These are phyloP conservation scores for Pomacea maculata DNA, from an alignment of 1,140 invertebrate genomes.

Conservation along the genomic window DNA sequence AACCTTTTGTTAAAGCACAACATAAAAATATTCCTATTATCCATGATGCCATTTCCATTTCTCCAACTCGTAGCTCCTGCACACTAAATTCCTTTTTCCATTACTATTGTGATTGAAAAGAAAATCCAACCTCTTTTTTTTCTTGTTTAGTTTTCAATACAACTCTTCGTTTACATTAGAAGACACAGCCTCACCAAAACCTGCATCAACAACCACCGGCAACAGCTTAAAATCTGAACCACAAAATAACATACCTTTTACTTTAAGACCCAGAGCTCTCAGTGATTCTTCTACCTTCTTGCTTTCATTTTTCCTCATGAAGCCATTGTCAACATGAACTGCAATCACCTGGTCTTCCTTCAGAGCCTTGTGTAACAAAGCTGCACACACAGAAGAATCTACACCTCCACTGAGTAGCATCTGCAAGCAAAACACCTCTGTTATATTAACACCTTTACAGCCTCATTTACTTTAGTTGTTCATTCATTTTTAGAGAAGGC, in stretches of 20 bases:
- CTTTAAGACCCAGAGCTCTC: slow-evolving; percentile 83
- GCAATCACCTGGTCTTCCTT: slow-evolving; percentile 91
- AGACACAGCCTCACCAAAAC: not conserved
- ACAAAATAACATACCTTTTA: slow-evolving; percentile 71
- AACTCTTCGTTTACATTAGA: not conserved
- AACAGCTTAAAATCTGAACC: not conserved
- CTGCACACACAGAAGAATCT: slow-evolving; percentile 98
- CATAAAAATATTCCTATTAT: too few species aligned
- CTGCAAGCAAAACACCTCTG: slow-evolving; percentile 66
- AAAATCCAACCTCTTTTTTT: not conserved
- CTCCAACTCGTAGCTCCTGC: too few species aligned
- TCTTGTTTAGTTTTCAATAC: not conserved
- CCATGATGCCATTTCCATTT: too few species aligned
- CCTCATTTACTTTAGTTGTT: too few species aligned
- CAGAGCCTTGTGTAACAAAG: slow-evolving; percentile 89
- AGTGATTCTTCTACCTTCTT: slow-evolving; percentile 86
- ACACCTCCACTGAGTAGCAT: slow-evolving; percentile 96
- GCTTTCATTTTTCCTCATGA: slow-evolving; percentile 97
- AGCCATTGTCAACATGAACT: slow-evolving; percentile 98
- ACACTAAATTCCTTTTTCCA: too few species aligned
- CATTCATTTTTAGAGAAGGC: too few species aligned
- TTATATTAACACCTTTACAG: too few species aligned
- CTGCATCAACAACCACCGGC: too few species aligned
- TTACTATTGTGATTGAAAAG: not conserved
- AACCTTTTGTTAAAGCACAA: too few species aligned